phyloP scores from a whole-genome alignment of 2,113 vertebrate genomes.

The Ariopsis seemanni region DNA sequence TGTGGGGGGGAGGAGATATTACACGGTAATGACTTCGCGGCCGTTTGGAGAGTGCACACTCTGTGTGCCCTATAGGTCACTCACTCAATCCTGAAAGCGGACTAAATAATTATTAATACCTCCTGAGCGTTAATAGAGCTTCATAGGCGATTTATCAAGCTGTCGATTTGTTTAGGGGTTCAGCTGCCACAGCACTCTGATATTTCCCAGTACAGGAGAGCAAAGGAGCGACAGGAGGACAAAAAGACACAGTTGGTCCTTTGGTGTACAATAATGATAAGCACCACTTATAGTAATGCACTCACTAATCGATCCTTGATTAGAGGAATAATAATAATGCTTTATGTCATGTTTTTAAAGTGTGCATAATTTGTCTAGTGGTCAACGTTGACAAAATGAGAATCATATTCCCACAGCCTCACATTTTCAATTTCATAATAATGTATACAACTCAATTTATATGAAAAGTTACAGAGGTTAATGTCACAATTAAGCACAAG shows the following conservation, averaged over 20 bases:
- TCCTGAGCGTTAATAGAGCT: slow-evolving; percentile 69
- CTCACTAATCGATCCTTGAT: not conserved
- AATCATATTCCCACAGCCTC: not conserved
- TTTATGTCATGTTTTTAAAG: not conserved
- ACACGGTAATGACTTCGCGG: slow-evolving; percentile 57
- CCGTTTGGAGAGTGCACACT: slow-evolving; percentile 47
- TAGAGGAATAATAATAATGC: not conserved
- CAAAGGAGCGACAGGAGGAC: not conserved
- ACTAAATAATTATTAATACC: slow-evolving; percentile 75
- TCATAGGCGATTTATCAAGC: slow-evolving; percentile 74
- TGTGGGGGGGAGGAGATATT: slow-evolving; percentile 48
- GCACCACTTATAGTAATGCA: not conserved
- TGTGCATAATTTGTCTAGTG: not conserved
- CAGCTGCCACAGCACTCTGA: slow-evolving; percentile 35
- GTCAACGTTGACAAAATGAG: not conserved
- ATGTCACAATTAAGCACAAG: not conserved
- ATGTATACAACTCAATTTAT: not conserved
- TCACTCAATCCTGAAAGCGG: slow-evolving; percentile 74
- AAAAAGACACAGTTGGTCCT: not conserved
- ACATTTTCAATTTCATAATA: not conserved
- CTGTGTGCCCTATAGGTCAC: slow-evolving; percentile 65
- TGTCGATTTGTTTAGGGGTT: slow-evolving; percentile 68
- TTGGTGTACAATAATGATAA: not conserved
- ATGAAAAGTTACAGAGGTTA: not conserved
- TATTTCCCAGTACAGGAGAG: slow-evolving; percentile 27